Base-by-base conservation (phyloP, 2,888 invertebrate species). In the Diplolepis rosae region DNA sequence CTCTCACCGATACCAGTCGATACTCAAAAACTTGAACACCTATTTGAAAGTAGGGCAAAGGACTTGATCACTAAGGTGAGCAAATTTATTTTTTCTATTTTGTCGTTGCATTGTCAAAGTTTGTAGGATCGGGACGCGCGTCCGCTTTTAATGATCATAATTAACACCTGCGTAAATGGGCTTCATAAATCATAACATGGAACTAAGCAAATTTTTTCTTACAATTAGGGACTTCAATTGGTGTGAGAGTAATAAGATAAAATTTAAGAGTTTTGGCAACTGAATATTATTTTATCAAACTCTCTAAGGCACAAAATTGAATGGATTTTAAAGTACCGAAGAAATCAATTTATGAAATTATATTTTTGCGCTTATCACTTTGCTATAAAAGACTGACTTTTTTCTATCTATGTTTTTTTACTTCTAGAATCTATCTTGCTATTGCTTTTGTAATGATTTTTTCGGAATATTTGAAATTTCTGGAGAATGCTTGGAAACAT, bases 41-140 rank as follows among this genome's bases (percentile, higher is more conserved):
- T 99, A 73, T 99, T 99, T 89, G 99, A 99, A 90, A 97, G 97
- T 35, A 93, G 97, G 84, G 96, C 97, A 77, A 98, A 98, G 90
- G 99, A 99, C 91, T 91, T 98, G 83, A 93, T 97, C 83, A 94
- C 95, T 77, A 98, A 98, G 96, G 96, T 96, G 90, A 89, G 91
- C 65, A 45, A 27, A 24, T 35, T 11, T 13, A 6, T 39, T 13
- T 30, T 39, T 39, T 32, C 24, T 51, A 65, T 35, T 39, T 32
- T 65, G 22, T 15, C 9, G 42, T 28, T 30, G 42, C 32, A 45
- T 45, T 35, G 56, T 65, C 61, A 45, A 70, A 68, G 39, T 61
- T 52, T 27, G 35, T 66, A 32, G 32, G 13, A 35, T 6, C 35
- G 35, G 22, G 35, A 27, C 15, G n/a, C 39, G 39, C 61, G 24